Evolutionary conservation across 2,888 invertebrate genomes (phyloP).

Genomic region (Notodonta dromedarius): DNA sequence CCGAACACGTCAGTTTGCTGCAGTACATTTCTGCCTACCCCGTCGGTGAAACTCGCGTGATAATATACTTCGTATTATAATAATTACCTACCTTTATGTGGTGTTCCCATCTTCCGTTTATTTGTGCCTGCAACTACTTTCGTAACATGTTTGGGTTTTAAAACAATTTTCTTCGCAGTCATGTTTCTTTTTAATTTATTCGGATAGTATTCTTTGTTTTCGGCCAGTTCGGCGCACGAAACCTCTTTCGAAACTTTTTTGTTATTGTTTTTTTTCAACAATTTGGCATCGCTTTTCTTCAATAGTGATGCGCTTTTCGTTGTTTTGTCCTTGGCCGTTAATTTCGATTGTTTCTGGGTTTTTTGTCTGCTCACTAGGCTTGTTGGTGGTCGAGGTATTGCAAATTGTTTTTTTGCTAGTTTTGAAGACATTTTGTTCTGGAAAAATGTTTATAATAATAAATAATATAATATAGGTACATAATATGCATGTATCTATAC

Average conservation of each 20-base stretch:
- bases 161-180: constrained; percentile 46
- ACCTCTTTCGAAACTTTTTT: constrained; percentile 3
- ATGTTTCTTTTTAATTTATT: constrained; percentile 52
- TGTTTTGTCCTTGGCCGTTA: not conserved
- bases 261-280: not conserved
- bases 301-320: not conserved
- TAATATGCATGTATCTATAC: too few relatives aligned
- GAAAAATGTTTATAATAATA: not conserved
- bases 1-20: too few relatives aligned
- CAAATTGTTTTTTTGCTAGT: not conserved
- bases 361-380: not conserved
- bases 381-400: not conserved
- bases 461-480: too few relatives aligned
- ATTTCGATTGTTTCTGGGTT: not conserved
- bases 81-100: constrained; percentile 50
- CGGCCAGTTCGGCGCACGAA: not conserved
- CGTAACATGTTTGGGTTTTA: constrained; percentile 56
- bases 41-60: too few relatives aligned
- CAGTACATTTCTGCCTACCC: too few relatives aligned
- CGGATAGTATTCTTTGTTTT: constrained; percentile 56
- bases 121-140: constrained; percentile 55
- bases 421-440: not conserved
- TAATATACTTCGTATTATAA: not conserved
- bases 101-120: constrained; percentile 59
- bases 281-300: not conserved